Conservation (phyloP, 2,113 vertebrate species). For the Barbus barbus region DNA sequence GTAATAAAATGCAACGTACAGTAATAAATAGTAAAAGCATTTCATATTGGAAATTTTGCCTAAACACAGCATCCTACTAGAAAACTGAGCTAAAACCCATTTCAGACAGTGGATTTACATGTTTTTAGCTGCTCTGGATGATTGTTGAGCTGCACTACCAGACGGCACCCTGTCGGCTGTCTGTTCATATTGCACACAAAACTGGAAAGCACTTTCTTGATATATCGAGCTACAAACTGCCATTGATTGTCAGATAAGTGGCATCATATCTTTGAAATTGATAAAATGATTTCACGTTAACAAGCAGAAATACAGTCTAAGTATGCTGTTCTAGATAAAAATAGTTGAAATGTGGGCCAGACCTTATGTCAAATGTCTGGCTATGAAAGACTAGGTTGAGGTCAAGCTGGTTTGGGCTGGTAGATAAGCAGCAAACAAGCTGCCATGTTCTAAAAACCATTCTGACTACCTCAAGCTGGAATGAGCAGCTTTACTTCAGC, state of each 20-base stretch:
- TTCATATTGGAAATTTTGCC: not conserved
- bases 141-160: not conserved
- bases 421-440: not conserved
- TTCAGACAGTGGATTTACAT: not conserved
- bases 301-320: not conserved
- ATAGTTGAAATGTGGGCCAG: not conserved
- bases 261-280: not conserved
- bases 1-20: not conserved
- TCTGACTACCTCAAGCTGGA: not conserved
- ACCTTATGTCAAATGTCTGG: not conserved
- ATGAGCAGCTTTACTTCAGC: not conserved
- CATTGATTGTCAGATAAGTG: not conserved
- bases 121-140: not conserved
- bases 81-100: not conserved
- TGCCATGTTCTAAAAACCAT: not conserved
- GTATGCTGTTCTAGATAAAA: not conserved
- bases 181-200: not conserved
- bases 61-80: too few species aligned
- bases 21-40: too few species aligned
- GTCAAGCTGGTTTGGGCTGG: slow-evolving; percentile 1
- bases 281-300: not conserved
- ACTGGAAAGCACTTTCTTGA: not conserved
- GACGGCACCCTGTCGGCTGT: not conserved
- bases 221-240: not conserved
- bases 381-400: not conserved